These are phyloP conservation scores for Acleris laterana DNA, from an alignment of 2,888 invertebrate species.

Conservation along the genomic window DNA sequence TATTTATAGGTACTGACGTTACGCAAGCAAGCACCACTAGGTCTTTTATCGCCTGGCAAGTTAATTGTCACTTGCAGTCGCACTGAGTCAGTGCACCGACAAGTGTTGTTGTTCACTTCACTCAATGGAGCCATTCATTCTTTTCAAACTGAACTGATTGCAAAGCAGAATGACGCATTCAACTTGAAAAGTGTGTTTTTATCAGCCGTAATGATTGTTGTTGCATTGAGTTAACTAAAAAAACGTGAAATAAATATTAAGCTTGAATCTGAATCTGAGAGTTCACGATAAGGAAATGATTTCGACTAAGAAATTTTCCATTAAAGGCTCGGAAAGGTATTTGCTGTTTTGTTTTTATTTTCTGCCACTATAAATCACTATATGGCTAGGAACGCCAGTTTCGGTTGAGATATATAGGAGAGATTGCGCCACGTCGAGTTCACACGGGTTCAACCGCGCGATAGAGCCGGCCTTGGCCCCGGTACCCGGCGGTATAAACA, in stretches of 20 bases:
- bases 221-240: neutral
- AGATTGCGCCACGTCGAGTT: constrained; percentile 55
- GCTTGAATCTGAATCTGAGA: neutral
- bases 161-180: neutral
- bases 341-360: constrained; percentile 20
- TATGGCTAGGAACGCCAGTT: constrained; percentile 17
- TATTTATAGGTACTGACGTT: neutral
- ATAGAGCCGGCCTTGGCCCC: constrained; percentile 72
- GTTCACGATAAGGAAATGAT: no score
- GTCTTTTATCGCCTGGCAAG: constrained; percentile 5
- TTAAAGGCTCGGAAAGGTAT: neutral
- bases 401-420: constrained; percentile 15
- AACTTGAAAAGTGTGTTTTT: neutral
- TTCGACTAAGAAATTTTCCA: no score
- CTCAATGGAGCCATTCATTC: constrained; percentile 47
- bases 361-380: constrained; percentile 16
- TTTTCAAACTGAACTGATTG: constrained; percentile 42
- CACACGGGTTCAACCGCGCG: constrained; percentile 65
- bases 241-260: neutral
- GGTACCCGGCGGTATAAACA: constrained; percentile 58
- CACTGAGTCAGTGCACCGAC: constrained; percentile 18
- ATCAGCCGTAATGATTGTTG: neutral
- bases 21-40: neutral
- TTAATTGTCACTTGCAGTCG: constrained; percentile 24
- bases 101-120: constrained; percentile 25